Evolutionary conservation across 1,140 invertebrate species (phyloP).

Genomic region (Danaus melanippus): DNA sequence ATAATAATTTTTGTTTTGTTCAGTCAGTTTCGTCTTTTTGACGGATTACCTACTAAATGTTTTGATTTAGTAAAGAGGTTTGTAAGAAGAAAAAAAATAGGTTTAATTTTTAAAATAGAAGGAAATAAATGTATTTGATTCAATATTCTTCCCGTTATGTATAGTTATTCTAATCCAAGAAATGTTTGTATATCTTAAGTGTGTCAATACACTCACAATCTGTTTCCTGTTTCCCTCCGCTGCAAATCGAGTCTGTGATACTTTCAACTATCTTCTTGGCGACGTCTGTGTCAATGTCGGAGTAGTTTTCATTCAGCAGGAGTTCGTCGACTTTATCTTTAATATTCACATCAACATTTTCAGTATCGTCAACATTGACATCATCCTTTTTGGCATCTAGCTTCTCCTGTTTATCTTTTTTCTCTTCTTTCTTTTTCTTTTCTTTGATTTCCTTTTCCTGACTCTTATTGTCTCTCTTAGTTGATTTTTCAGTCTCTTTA

Average conservation of each 20-base stretch:
- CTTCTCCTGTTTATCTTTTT: conserved; percentile 21
- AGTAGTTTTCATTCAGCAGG: conserved; percentile 62
- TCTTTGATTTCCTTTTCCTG: conserved; percentile 52
- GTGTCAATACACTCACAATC: conserved; percentile 58
- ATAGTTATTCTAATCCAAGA: too few relatives aligned
- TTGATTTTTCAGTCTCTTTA: conserved; percentile 61
- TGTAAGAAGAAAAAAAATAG: too few relatives aligned
- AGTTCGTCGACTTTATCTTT: conserved; percentile 54
- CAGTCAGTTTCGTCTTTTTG: too few relatives aligned
- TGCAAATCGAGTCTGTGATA: conserved; percentile 85
- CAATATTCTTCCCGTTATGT: too few relatives aligned
- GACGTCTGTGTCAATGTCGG: conserved; percentile 83
- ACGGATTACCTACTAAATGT: too few relatives aligned
- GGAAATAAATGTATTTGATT: too few relatives aligned
- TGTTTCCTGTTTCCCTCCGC: conserved; percentile 86
- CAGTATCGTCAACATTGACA: conserved; percentile 26
- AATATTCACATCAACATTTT: conserved; percentile 38
- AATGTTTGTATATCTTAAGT: too few relatives aligned
- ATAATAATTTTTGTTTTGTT: conserved; percentile 16
- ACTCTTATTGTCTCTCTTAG: conserved; percentile 57
- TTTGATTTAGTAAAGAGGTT: too few relatives aligned
- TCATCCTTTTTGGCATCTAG: conserved; percentile 41
- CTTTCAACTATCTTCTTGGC: conserved; percentile 94
- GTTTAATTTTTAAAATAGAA: too few relatives aligned
- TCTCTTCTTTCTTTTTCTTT: conserved; percentile 52